Evolutionary conservation across 2,888 invertebrate genomes (phyloP), one percentile per base, ranked within the genome.

Genomic region (Nasonovia ribisnigri): DNA sequence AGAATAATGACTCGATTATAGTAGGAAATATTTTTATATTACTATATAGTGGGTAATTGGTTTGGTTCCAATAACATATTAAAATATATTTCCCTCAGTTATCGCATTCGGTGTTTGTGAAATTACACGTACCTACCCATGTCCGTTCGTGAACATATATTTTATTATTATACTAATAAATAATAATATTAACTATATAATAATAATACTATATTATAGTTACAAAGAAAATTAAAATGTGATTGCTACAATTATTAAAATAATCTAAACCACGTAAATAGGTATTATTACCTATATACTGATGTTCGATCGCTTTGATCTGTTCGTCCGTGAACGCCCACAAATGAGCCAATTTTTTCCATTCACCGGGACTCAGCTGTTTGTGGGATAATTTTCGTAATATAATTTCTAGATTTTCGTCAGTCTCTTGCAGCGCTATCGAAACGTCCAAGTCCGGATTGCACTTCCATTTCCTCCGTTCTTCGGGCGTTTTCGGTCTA

Each of bases 241-340:
- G 16, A 86, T 43, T 29, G 16, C 29, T 29, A 13, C 13, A 43
- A 43, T 46, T 46, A 46, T n/a, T 51, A n/a, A 87, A 87, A 87
- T n/a, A 20, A 24, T 43, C 20, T 42, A 46, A 94, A 13, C n/a
- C 16, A 20, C 0, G 20, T 5, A 2, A 36, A 36, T 36, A 46
- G 11, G 11, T 46, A 11, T 46, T 46, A 36, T 87, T 95, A 97
- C 97, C 97, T 95, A 97, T 97, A 95, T 97, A 97, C 95, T 97
- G 97, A 95, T 97, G 97, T 95, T 97, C 97, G 94, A 97, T 97
- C 42, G 97, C 97, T 95, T 96, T 96, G 94, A 97, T 97, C 95
- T 97, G 97, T 93, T 97, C 97, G 88, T 97, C 96, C 1, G 97
- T 97, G 95, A 97, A 97, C 57, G 97, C 96, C 97, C 97, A 97